Evolutionary conservation across 1,140 invertebrate genomes (phyloP).

Genomic region (Pseudomyrmex pallidus): DNA sequence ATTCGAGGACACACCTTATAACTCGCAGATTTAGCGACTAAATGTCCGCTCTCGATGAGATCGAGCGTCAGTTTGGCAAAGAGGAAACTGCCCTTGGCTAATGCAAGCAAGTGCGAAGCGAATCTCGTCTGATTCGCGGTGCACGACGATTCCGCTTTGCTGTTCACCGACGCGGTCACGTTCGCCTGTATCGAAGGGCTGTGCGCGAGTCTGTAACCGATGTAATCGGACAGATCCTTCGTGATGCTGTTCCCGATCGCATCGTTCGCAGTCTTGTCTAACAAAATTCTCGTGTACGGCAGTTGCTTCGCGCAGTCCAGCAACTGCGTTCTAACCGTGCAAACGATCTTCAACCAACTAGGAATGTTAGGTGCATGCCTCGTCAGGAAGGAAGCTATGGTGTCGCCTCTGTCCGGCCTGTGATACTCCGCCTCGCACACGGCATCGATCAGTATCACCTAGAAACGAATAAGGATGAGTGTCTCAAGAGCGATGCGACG

Average conservation of each 20-base stretch:
- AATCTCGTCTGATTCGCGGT: conserved; percentile 91
- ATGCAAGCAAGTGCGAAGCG: conserved; percentile 92
- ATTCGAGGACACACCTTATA: conserved; percentile 90
- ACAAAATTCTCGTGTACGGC: conserved; percentile 90
- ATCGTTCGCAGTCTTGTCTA: conserved; percentile 90
- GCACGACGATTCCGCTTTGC: conserved; percentile 87
- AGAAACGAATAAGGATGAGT: conserved; percentile 16
- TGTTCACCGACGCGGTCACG: conserved; percentile 89
- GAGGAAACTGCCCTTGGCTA: conserved; percentile 95
- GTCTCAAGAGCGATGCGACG: not conserved
- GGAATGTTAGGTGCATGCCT: conserved; percentile 94
- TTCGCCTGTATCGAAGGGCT: conserved; percentile 93
- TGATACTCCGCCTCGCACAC: conserved; percentile 98
- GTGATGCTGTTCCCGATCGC: conserved; percentile 86
- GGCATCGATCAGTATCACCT: conserved; percentile 95
- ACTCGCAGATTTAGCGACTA: conserved; percentile 96
- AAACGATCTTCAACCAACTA: conserved; percentile 95
- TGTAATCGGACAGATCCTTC: conserved; percentile 94
- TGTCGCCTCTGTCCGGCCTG: conserved; percentile 96
- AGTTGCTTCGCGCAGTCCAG: conserved; percentile 93
- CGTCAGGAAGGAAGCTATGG: conserved; percentile 94
- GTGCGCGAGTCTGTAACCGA: conserved; percentile 92
- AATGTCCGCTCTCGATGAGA: conserved; percentile 95
- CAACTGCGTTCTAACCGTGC: conserved; percentile 94
- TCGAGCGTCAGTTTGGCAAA: conserved; percentile 97